A percentile compares a stretch with the other conserved stretches of the same genome.
These are phyloP conservation scores for Bombus cullumanus DNA, from an alignment of 1,140 invertebrate species.

Conservation along the genomic window DNA sequence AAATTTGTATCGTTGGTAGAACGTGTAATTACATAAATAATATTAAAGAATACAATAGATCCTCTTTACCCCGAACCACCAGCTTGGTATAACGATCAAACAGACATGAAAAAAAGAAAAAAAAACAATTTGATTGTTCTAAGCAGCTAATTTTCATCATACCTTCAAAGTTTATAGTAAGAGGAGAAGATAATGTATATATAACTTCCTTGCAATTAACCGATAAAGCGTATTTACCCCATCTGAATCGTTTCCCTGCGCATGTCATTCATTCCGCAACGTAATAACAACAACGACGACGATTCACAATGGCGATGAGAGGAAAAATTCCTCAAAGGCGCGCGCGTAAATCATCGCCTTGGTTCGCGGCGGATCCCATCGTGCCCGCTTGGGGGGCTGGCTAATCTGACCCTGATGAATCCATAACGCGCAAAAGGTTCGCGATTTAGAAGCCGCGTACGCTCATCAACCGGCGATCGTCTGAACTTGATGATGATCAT, in stretches of 20 bases:
- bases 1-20: no score
- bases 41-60: not conserved
- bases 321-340: not conserved
- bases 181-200: not conserved
- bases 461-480: conserved; percentile 13
- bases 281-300: not conserved
- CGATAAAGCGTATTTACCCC: not conserved
- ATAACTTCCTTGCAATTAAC: not conserved
- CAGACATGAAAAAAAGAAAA: not conserved
- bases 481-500: conserved; percentile 62
- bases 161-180: not conserved
- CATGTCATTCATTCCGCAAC: not conserved
- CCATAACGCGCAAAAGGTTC: conserved; percentile 45
- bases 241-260: not conserved
- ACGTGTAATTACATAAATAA: no score
- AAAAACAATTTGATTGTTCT: no score
- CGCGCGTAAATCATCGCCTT: conserved; percentile 1
- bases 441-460: conserved; percentile 25
- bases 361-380: not conserved
- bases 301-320: not conserved
- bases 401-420: conserved; percentile 21
- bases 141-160: not conserved
- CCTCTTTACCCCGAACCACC: not conserved
- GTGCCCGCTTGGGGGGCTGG: not conserved
- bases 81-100: not conserved